Base-by-base conservation (phyloP, 2,797 vertebrate genomes). In the Neomorphus geoffroyi region DNA sequence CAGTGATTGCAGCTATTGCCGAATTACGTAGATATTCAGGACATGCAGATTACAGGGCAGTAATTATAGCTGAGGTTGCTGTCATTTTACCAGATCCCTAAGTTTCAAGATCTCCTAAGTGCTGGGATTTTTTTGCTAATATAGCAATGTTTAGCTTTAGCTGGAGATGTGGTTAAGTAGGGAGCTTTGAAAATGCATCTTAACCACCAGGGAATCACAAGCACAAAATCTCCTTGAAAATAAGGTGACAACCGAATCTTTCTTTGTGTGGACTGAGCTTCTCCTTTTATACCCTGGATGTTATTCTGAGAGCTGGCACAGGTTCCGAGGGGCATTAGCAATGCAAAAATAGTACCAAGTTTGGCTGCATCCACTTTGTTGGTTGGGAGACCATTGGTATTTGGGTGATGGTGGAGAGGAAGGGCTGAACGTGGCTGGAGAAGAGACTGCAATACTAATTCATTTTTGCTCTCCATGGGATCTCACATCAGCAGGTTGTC, bases 41-140 rank as follows among this genome's bases (percentile, higher is more conserved):
- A 69, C 74, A 41, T 53, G 48, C 82, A 97, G 95, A 96, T 97
- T 95, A 94, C 28, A 96, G 95, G 96, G 90, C 94, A 94, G 5
- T 78, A 54, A 88, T 87, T 91, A 56, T 12, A 93, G 81, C 80
- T 67, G 86, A 70, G 85, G 35, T 15, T 70, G 87, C 83, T 65
- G 84, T 67, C 92, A 61, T 80, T 95, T 61, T 33, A 35, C 88
- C 67, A 66, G 84, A 93, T 96, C 95, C 94, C 79, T 46, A 48
- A 71, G 85, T 45, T 93, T 27, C 28, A 80, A 54, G 56, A 41
- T 43, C 70, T 92, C 75, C 41, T 88, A 70, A 96, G 81, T 13
- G 1, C 41, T 32, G 77, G 61, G 10, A 2, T 71, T 95, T 81
- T 80, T 93, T 45, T 61, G 32, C 81, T 77, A 73, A 4, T 78